phyloP scores from a whole-genome alignment of 2,113 vertebrate genomes.

The Mormyrus lacerda region DNA sequence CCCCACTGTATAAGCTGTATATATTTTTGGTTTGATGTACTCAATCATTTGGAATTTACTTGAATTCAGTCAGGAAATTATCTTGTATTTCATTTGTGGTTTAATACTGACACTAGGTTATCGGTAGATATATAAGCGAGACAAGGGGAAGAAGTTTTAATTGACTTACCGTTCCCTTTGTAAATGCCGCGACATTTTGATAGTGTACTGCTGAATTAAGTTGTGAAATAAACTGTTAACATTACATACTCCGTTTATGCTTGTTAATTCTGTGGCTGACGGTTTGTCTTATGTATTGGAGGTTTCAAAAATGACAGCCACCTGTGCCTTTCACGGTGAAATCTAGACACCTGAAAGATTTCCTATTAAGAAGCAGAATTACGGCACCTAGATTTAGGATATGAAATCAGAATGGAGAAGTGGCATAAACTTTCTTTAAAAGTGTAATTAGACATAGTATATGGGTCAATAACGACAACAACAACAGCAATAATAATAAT shows the following conservation, averaged over 20 bases:
- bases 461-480: background rate
- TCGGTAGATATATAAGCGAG: conserved; percentile 23
- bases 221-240: conserved; percentile 48
- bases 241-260: conserved; percentile 17
- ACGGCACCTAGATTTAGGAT: background rate
- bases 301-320: background rate
- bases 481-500: background rate
- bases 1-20: conserved; percentile 62
- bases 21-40: conserved; percentile 57
- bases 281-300: background rate
- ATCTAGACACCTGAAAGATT: background rate
- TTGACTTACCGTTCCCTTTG: conserved; percentile 30
- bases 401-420: background rate
- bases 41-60: conserved; percentile 28
- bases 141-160: conserved; percentile 5
- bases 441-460: background rate
- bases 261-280: background rate
- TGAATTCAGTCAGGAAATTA: conserved; percentile 16
- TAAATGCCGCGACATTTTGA: conserved; percentile 43
- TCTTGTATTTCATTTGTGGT: conserved; percentile 22
- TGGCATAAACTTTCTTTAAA: background rate
- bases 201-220: conserved; percentile 72
- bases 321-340: background rate
- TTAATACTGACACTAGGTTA: conserved; percentile 55
- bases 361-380: background rate